phyloP scores from a whole-genome alignment of 2,888 invertebrate genomes.

The Ligdia adustata region DNA sequence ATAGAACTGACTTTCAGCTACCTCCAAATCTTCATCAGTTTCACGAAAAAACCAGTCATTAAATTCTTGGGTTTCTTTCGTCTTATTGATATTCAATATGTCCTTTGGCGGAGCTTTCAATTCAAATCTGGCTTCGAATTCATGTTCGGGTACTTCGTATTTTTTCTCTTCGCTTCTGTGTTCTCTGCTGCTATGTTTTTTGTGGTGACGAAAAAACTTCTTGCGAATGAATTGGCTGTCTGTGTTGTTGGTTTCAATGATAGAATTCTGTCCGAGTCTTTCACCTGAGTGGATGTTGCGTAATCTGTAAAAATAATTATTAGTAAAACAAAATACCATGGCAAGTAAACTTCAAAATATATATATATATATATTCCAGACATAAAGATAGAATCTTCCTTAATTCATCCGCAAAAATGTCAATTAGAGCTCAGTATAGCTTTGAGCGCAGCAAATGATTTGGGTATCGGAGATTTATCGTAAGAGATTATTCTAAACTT shows the following conservation, averaged over 20 bases:
- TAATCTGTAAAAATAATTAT: slow-evolving; percentile 51
- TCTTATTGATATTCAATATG: slow-evolving; percentile 30
- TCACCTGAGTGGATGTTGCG: slow-evolving; percentile 71
- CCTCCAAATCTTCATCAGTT: slow-evolving; percentile 67
- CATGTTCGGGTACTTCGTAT: slow-evolving; percentile 82
- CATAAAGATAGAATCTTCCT: no score
- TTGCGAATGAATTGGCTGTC: slow-evolving; percentile 52
- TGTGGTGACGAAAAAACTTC: slow-evolving; percentile 76
- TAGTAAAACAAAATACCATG: background rate
- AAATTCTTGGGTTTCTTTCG: slow-evolving; percentile 51
- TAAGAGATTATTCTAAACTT: no score
- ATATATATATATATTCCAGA: no score
- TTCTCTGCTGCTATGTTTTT: slow-evolving; percentile 54
- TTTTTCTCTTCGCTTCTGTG: slow-evolving; percentile 47
- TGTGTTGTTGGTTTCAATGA: slow-evolving; percentile 49
- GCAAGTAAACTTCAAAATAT: no score
- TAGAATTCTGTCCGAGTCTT: slow-evolving; percentile 49
- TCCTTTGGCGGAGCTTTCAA: slow-evolving; percentile 74
- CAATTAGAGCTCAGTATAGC: no score
- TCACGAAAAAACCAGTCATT: slow-evolving; percentile 75
- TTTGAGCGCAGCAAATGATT: no score
- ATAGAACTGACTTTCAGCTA: slow-evolving; percentile 58
- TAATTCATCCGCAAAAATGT: no score
- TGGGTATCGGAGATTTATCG: no score
- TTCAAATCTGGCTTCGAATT: slow-evolving; percentile 85